Conservation (phyloP, 2,113 vertebrate genomes). For the Tachycineta bicolor region DNA sequence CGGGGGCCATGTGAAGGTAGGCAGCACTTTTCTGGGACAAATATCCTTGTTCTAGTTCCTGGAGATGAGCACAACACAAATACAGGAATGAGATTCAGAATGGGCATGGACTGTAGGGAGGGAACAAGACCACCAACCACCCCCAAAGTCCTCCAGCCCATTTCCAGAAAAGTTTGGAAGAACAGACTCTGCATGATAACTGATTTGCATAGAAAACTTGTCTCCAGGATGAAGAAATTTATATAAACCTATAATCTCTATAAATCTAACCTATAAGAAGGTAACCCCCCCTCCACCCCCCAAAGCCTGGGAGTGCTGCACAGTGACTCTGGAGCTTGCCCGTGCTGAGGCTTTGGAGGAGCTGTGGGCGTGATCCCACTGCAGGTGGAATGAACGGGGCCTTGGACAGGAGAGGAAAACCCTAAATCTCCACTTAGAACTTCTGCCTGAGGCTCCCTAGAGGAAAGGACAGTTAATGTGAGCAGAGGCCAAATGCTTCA, state of each 20-base stretch:
- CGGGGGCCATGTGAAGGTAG: background rate
- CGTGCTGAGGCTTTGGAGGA: background rate
- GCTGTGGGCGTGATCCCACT: background rate
- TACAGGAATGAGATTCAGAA: background rate
- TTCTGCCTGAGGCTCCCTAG: background rate
- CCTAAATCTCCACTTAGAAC: background rate
- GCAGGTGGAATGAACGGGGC: background rate
- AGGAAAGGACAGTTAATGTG: background rate
- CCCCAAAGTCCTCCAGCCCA: background rate
- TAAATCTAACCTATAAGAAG: background rate
- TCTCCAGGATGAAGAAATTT: background rate
- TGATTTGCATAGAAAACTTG: too few relatives aligned
- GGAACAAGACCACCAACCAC: too few relatives aligned
- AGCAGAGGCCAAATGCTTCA: background rate
- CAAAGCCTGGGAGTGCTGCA: background rate
- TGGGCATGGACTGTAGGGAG: background rate
- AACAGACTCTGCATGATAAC: background rate
- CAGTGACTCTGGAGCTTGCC: background rate
- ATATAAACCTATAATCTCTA: background rate
- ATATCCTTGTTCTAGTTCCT: background rate
- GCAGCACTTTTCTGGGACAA: background rate
- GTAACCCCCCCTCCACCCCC: too few relatives aligned
- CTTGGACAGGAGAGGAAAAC: background rate
- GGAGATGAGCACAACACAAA: background rate
- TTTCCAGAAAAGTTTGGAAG: background rate